phyloP scores from a whole-genome alignment of 2,797 vertebrate species.

The Mus caroli region DNA sequence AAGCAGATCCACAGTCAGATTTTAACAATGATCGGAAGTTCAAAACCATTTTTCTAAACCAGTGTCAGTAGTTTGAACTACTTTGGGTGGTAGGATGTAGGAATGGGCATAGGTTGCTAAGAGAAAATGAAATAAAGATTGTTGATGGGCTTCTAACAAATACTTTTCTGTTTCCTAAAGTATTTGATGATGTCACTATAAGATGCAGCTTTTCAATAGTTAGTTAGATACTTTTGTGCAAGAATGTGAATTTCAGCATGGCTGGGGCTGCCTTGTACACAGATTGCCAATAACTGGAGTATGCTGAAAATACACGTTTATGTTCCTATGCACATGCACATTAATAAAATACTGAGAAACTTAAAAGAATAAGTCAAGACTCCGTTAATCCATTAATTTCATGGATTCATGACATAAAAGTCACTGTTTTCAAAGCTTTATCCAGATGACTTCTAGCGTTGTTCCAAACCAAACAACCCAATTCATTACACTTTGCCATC shows the following conservation, averaged over 20 bases:
- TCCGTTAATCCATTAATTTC: background rate
- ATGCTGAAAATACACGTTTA: too few species aligned
- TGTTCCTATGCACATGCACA: background rate
- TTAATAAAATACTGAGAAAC: background rate
- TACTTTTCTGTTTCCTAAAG: background rate
- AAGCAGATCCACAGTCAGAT: background rate
- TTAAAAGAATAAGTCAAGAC: background rate
- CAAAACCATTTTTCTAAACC: background rate
- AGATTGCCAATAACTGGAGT: background rate
- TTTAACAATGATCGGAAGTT: background rate
- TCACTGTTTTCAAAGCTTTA: background rate
- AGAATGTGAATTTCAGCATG: background rate
- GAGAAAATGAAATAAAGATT: background rate
- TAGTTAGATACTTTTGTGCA: background rate
- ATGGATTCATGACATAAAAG: background rate
- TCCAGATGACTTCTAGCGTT: background rate
- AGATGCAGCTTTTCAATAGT: background rate
- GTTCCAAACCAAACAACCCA: background rate
- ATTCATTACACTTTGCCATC: slow-evolving; percentile 7
- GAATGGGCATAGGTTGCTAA: background rate
- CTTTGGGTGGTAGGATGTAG: background rate
- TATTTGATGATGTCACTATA: background rate
- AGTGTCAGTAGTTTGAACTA: background rate
- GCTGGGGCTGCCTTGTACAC: background rate
- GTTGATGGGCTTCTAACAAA: background rate